A percentile compares a stretch with the other conserved stretches of the same genome.
Conservation (phyloP, 2,888 invertebrate genomes). For the Agonum fuliginosum region DNA sequence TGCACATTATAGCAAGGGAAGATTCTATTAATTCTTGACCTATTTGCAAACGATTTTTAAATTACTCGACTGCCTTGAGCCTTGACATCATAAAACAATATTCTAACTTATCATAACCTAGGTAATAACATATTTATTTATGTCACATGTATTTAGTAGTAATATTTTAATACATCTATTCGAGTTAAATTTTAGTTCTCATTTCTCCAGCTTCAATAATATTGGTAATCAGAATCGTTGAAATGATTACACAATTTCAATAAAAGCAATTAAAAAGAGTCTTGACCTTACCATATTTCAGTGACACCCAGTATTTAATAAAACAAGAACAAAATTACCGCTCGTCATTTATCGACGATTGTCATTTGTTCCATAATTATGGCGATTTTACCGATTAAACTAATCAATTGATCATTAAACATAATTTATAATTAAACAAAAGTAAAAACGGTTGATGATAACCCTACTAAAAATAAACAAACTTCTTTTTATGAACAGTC, state of each 20-base stretch:
- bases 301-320: background rate
- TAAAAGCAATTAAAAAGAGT: too few relatives aligned
- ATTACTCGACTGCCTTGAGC: conserved; percentile 25
- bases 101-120: conserved; percentile 7
- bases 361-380: background rate
- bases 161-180: too few relatives aligned
- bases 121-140: too few relatives aligned
- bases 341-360: background rate
- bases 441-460: background rate
- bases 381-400: background rate
- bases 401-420: background rate
- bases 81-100: conserved; percentile 29
- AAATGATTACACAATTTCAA: too few relatives aligned
- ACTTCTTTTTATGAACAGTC: background rate
- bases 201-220: too few relatives aligned
- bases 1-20: background rate
- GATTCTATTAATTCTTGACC: conserved; percentile 21
- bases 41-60: conserved; percentile 28
- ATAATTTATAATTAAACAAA: background rate
- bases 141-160: too few relatives aligned
- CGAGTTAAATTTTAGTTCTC: too few relatives aligned
- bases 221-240: too few relatives aligned
- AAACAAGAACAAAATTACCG: background rate
- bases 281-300: too few relatives aligned
- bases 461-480: background rate